Conservation (phyloP, 2,888 invertebrate species). For the Nesidiocoris tenuis region DNA sequence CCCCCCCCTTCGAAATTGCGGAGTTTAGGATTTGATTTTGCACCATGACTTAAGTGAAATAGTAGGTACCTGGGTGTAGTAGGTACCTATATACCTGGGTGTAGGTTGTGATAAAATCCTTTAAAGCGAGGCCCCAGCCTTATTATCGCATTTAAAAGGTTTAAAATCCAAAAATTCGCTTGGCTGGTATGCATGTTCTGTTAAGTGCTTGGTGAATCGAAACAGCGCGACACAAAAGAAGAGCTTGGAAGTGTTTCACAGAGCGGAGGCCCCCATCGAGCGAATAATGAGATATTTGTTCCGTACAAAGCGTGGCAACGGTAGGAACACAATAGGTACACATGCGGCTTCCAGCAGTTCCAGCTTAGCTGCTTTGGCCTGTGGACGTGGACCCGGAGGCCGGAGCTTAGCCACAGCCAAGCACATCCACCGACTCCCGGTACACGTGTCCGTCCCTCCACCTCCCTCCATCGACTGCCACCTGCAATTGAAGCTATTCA, state of each 20-base stretch:
- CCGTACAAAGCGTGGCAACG: conserved; percentile 25
- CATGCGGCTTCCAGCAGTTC: neutral
- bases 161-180: no score
- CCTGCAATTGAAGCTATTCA: conserved; percentile 41
- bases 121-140: no score
- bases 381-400: neutral
- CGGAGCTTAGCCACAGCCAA: neutral
- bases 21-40: no score
- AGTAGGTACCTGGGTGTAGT: no score
- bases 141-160: no score
- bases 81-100: no score
- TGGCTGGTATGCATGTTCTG: no score
- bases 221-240: neutral
- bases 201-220: no score
- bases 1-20: no score
- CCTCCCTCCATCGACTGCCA: conserved; percentile 27
- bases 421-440: neutral
- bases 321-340: neutral
- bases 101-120: no score
- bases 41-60: no score
- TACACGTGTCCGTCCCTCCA: neutral
- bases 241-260: neutral
- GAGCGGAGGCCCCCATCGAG: conserved; percentile 7
- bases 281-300: conserved; percentile 36
- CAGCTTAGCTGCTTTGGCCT: neutral